Conservation (phyloP, 2,888 invertebrate species). For the Sphaerophoria rueppellii region DNA sequence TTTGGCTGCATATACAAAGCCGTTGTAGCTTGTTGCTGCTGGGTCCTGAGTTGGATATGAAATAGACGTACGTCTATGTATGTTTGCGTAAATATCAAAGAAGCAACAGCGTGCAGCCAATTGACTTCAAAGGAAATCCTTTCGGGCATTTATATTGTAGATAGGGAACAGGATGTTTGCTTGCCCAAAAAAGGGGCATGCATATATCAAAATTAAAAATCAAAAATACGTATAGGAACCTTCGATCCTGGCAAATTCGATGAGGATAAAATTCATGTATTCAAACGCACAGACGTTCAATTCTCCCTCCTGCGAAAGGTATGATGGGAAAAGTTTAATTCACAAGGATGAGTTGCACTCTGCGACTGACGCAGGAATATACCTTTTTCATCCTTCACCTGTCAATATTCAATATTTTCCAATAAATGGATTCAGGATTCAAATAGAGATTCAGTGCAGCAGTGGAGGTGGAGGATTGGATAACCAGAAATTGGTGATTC, state of each 20-base stretch:
- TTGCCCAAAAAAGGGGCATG: conserved; percentile 28
- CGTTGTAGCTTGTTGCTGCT: conserved; percentile 23
- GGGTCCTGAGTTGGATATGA: not conserved
- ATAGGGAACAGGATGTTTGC: conserved; percentile 42
- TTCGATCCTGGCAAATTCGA: not conserved
- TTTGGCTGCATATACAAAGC: not conserved
- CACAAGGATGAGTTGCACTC: not conserved
- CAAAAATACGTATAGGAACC: conserved; percentile 13
- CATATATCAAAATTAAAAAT: conserved; percentile 40
- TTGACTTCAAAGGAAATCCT: conserved; percentile 69
- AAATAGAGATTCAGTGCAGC: conserved; percentile 5
- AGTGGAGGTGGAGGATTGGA: conserved; percentile 2
- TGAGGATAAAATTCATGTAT: conserved; percentile 58
- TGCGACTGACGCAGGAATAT: not conserved
- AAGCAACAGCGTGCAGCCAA: conserved; percentile 69
- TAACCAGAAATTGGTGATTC: conserved; percentile 67
- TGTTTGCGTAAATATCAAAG: conserved; percentile 57
- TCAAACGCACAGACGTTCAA: conserved; percentile 35
- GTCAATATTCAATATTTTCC: conserved; percentile 69
- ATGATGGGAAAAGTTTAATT: not conserved
- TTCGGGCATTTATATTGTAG: conserved; percentile 12
- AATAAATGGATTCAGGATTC: conserved; percentile 53
- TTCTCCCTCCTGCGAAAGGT: not conserved
- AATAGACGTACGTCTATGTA: conserved; percentile 24
- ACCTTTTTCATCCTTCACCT: conserved; percentile 29